Percentiles rank a stretch among this genome's conserved stretches.
These are phyloP conservation scores for Cynaeus angustus DNA, from an alignment of 2,888 invertebrate genomes.

Conservation along the genomic window DNA sequence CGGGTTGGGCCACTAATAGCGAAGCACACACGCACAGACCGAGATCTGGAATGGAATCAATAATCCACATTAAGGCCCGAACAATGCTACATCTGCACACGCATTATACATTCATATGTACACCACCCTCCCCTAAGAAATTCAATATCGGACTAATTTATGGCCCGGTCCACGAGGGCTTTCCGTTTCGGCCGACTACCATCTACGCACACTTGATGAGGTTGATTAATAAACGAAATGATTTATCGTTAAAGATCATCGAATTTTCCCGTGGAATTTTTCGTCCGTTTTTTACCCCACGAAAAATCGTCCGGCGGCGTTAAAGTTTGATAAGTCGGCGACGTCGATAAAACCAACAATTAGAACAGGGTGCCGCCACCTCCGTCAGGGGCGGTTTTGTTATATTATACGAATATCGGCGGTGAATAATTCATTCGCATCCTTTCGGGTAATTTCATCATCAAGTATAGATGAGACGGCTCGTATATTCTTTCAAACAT, in stretches of 20 bases:
- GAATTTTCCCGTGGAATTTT: background rate
- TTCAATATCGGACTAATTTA: conserved; percentile 51
- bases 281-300: background rate
- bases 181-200: conserved; percentile 21
- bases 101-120: conserved; percentile 67
- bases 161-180: conserved; percentile 42
- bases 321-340: conserved; percentile 38
- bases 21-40: conserved; percentile 57
- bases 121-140: conserved; percentile 50
- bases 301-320: conserved; percentile 11
- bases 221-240: conserved; percentile 39
- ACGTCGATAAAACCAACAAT: conserved; percentile 42
- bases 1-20: conserved; percentile 53
- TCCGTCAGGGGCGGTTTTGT: conserved; percentile 26
- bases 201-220: conserved; percentile 24
- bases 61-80: conserved; percentile 63
- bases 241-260: conserved; percentile 10
- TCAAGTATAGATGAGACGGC: conserved; percentile 45
- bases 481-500: conserved; percentile 45
- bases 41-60: conserved; percentile 62
- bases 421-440: conserved; percentile 45
- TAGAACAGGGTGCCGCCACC: conserved; percentile 25
- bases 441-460: conserved; percentile 49
- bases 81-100: conserved; percentile 67
- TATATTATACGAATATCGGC: conserved; percentile 41